phyloP scores from a whole-genome alignment of 2,113 vertebrate species.

The Stigmatopora argus region DNA sequence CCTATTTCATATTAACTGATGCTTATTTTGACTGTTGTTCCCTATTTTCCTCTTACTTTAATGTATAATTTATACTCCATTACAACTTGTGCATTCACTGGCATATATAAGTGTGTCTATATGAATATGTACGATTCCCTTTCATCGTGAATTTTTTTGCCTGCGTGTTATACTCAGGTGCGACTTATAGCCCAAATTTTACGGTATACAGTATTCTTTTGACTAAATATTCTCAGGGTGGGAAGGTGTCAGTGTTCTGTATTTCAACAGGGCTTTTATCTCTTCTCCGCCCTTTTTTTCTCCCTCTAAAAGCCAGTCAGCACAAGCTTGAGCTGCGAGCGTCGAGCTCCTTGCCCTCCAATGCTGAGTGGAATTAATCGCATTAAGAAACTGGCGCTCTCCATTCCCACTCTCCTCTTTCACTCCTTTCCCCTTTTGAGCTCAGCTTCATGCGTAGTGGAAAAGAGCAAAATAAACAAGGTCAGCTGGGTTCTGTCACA shows the following conservation, averaged over 20 bases:
- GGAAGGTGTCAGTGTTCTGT: conserved; percentile 22
- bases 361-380: conserved; percentile 42
- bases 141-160: too few species aligned
- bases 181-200: too few species aligned
- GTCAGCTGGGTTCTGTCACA: conserved; percentile 10
- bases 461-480: conserved; percentile 36
- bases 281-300: background rate
- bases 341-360: conserved; percentile 41
- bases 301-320: conserved; percentile 32
- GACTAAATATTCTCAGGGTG: background rate
- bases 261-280: conserved; percentile 23
- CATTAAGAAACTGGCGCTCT: conserved; percentile 35
- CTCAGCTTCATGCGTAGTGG: conserved; percentile 23
- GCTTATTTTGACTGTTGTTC: too few species aligned
- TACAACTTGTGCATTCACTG: too few species aligned
- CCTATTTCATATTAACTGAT: too few species aligned
- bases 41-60: too few species aligned
- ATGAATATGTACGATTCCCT: too few species aligned
- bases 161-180: too few species aligned
- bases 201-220: background rate
- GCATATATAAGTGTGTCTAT: too few species aligned
- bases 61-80: too few species aligned
- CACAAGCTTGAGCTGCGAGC: conserved; percentile 24
- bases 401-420: background rate
- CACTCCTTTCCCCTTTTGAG: conserved; percentile 25